Evolutionary conservation across 37 sponge, comb jelly and placozoan genomes (phyloP).

Genomic region (Ianthella basta): DNA sequence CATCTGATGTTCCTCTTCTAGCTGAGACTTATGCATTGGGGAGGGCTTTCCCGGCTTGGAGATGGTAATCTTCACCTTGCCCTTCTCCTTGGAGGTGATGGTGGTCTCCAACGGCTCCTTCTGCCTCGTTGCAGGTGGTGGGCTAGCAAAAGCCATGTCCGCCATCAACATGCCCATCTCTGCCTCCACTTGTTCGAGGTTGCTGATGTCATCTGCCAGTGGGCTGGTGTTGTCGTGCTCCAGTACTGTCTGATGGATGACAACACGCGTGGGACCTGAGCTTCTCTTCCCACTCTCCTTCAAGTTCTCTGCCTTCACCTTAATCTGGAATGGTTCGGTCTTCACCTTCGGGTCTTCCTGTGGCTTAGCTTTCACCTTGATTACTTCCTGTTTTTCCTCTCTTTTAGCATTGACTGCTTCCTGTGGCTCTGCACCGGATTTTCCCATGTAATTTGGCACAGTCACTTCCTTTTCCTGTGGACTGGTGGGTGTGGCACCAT

Average conservation of each 20-base stretch:
- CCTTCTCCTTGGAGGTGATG: neutral
- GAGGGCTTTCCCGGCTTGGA: neutral
- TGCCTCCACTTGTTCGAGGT: neutral
- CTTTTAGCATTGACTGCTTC: neutral
- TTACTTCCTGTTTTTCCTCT: neutral
- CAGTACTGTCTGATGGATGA: slow-evolving; percentile 1
- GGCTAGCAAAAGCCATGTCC: neutral
- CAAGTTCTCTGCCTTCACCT: neutral
- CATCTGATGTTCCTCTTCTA: no score
- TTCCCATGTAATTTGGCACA: no score
- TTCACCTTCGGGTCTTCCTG: neutral
- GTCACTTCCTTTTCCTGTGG: no score
- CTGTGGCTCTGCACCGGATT: neutral
- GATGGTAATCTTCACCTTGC: neutral
- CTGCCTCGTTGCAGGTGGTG: neutral
- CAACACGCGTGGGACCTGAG: slow-evolving; percentile 1
- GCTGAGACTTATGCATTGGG: no score
- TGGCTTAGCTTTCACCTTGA: neutral
- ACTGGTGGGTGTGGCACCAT: no score
- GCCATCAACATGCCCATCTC: neutral
- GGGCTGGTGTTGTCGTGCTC: no score
- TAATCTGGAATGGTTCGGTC: no score
- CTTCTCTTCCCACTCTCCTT: neutral
- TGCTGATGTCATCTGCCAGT: neutral
- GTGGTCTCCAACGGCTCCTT: neutral